Conservation (phyloP, 2,797 vertebrate genomes). For the Hoplostethus atlanticus region DNA sequence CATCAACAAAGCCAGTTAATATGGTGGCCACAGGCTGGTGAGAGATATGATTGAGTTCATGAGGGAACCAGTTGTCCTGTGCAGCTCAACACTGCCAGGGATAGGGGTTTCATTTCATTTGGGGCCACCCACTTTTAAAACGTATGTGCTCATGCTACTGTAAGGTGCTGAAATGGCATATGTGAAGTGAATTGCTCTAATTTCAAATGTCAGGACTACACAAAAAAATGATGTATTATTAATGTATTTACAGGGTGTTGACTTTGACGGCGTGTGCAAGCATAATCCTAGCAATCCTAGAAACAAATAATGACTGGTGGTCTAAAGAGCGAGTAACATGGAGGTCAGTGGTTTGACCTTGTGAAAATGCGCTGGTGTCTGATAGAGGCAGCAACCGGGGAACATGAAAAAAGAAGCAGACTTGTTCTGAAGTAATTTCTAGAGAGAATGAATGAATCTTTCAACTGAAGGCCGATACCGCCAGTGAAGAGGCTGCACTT, state of each 20-base stretch:
- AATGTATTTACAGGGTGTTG: too few relatives aligned
- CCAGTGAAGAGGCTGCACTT: conserved; percentile 6
- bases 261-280: too few relatives aligned
- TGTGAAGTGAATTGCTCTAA: too few relatives aligned
- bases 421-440: conserved; percentile 57
- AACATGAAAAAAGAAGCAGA: conserved; percentile 46
- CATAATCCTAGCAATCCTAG: too few relatives aligned
- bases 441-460: conserved; percentile 50
- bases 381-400: conserved; percentile 50
- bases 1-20: conserved; percentile 7
- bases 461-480: conserved; percentile 33
- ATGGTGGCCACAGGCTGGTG: neutral
- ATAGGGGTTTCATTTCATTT: neutral
- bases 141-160: neutral
- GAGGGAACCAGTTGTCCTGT: neutral
- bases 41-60: neutral
- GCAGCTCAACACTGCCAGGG: neutral
- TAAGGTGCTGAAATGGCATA: neutral
- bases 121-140: neutral
- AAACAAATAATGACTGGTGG: neutral
- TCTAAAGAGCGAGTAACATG: conserved; percentile 21
- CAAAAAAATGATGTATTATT: too few relatives aligned
- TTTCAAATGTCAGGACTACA: too few relatives aligned
- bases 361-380: conserved; percentile 35
- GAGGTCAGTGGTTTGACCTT: conserved; percentile 55